Evolutionary conservation across 2,888 invertebrate genomes (phyloP), one percentile per base, ranked within the genome.

Genomic region (Onthophagus sagittarius): DNA sequence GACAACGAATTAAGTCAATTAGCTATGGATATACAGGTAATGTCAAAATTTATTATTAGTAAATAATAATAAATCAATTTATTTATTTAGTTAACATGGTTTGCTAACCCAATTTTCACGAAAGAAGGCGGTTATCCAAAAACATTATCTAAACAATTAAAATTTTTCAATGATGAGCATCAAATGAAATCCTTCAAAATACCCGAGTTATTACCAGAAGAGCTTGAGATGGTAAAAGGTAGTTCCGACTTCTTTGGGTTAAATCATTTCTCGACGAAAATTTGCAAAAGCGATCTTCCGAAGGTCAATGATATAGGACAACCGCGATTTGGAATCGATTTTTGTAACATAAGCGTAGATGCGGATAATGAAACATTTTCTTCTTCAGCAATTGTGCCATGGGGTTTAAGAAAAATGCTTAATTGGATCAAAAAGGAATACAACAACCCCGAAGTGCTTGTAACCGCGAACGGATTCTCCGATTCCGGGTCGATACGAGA

Each of bases 241-340:
- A 89, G 92, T 0, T 86, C 87, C 0, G 94, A 95, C 81, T 93
- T 92, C 83, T 86, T 94, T 71, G 94, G 93, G 0, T 81, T 94
- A 14, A 94, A 94, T 81, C 89, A 91, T 74, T 95, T 95, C 92
- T 0, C 87, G 89, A 0, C 86, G 0, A 71, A 74, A 6, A 63
- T 76, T 70, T 23, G 23, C 23, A 23, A 23, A 2, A 23, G 23
- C 3, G 3, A 3, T 23, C 1, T 23, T 3, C 23, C 1, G 23
- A 23, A 23, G 23, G 23, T 23, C 23, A 23, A 1, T 23, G 23
- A 23, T 2, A 23, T 23, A 1, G 3, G 23, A 3, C 23, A 23
- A 1, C 3, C 23, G 23, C 14, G 31, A n/a, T n/a, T n/a, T n/a
- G 13, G 71, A 53, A 13, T 13, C 63, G 9, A 70, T 11, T 13